Evolutionary conservation across 2,888 invertebrate genomes (phyloP).

Genomic region (Erpobdella octoculata): DNA sequence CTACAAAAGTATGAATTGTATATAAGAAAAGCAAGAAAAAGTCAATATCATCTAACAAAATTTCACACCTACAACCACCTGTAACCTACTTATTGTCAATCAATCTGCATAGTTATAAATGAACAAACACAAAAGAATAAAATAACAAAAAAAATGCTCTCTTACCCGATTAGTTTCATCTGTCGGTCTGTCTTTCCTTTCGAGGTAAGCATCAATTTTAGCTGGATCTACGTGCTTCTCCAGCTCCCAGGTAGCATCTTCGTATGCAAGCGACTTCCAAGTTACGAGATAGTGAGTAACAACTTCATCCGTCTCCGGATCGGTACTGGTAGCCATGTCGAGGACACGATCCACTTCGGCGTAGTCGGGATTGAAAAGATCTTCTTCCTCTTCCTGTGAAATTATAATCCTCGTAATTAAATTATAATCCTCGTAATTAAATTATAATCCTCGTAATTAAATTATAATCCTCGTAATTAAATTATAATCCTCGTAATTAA

Average conservation of each 20-base stretch:
- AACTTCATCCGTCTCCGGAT: slow-evolving; percentile 34
- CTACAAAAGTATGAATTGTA: no score
- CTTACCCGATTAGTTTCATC: slow-evolving; percentile 25
- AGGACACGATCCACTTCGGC: slow-evolving; percentile 92
- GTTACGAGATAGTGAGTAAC: slow-evolving; percentile 80
- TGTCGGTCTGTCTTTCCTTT: slow-evolving; percentile 20
- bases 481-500: no score
- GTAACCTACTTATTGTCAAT: no score
- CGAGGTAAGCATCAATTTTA: slow-evolving; percentile 58
- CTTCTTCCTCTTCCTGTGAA: slow-evolving; percentile 65
- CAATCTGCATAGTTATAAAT: no score
- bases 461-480: no score
- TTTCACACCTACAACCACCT: no score
- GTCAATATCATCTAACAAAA: no score
- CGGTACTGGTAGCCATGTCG: slow-evolving; percentile 59
- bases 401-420: no score
- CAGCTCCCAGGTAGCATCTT: slow-evolving; percentile 97
- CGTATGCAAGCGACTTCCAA: slow-evolving; percentile 95
- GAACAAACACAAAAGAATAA: no score
- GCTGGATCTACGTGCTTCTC: slow-evolving; percentile 81
- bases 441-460: no score
- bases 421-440: no score
- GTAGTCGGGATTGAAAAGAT: slow-evolving; percentile 96
- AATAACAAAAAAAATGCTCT: neutral
- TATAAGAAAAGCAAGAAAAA: no score